phyloP scores from a whole-genome alignment of 2,113 vertebrate species.

The Hemicordylus capensis region DNA sequence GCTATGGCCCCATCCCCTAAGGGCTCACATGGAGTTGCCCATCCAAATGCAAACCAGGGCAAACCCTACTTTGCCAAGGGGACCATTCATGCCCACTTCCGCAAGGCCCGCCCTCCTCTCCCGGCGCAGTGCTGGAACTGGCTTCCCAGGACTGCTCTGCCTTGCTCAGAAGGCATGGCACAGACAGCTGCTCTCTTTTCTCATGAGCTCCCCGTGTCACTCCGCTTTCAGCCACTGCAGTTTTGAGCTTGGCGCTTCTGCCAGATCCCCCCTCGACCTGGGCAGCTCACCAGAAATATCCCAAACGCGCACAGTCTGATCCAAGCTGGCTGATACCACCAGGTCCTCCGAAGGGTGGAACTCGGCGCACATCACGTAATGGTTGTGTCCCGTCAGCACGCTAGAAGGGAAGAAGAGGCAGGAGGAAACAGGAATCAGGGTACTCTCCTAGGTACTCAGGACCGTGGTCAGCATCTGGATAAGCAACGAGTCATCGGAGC shows the following conservation, averaged over 20 bases:
- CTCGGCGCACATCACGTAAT: conserved; percentile 98
- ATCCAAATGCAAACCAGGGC: no score
- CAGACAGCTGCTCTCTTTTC: accelerated
- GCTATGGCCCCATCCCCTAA: no score
- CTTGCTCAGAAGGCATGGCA: no score
- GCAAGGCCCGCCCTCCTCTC: no score
- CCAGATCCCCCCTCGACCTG: conserved; percentile 44
- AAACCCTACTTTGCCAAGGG: no score
- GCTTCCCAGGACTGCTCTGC: background rate
- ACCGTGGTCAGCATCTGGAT: background rate
- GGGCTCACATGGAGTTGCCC: no score
- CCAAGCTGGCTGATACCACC: conserved; percentile 96
- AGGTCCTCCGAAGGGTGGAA: conserved; percentile 96
- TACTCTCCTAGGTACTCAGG: background rate
- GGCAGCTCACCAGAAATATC: conserved; percentile 96
- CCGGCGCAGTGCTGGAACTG: no score
- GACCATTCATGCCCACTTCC: no score
- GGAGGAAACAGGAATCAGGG: no score
- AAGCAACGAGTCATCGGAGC: background rate
- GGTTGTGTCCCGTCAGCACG: conserved; percentile 96
- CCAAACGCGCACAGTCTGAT: conserved; percentile 98
- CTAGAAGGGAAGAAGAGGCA: conserved; percentile 67
- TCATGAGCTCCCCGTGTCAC: accelerated
- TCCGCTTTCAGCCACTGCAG: conserved; percentile 53
- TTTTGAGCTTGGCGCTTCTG: conserved; percentile 37